phyloP scores from a whole-genome alignment of 2,797 vertebrate genomes.

The Setipinna tenuifilis region DNA sequence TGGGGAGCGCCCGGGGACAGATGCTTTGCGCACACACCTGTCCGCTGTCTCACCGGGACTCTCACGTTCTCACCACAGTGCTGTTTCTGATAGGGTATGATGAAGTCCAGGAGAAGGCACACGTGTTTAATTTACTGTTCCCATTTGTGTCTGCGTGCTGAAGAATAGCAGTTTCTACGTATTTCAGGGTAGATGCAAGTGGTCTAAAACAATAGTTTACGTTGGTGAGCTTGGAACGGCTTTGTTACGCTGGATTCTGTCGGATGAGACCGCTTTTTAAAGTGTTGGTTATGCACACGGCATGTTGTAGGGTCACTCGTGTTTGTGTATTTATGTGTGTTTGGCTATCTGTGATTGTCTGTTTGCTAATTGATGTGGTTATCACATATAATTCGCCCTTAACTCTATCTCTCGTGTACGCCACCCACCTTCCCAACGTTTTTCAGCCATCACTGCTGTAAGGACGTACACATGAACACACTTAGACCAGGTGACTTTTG shows the following conservation, averaged over 20 bases:
- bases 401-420: not conserved
- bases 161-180: not conserved
- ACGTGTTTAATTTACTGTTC: not conserved
- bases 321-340: not conserved
- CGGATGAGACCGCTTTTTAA: not conserved
- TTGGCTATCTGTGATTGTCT: not conserved
- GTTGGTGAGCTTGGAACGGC: not conserved
- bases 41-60: conserved; percentile 5
- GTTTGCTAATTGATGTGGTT: not conserved
- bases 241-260: not conserved
- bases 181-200: not conserved
- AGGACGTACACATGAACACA: not conserved
- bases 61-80: not conserved
- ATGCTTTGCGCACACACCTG: conserved; percentile 54
- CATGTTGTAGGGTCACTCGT: not conserved
- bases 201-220: not conserved
- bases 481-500: not conserved
- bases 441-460: not conserved
- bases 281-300: not conserved
- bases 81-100: not conserved
- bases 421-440: not conserved
- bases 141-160: not conserved
- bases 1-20: conserved; percentile 40
- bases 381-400: not conserved
- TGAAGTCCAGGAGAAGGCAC: not conserved